Evolutionary conservation across 2,888 invertebrate species (phyloP), one percentile per base, ranked within the genome.

Genomic region (Halocaridina rubra): DNA sequence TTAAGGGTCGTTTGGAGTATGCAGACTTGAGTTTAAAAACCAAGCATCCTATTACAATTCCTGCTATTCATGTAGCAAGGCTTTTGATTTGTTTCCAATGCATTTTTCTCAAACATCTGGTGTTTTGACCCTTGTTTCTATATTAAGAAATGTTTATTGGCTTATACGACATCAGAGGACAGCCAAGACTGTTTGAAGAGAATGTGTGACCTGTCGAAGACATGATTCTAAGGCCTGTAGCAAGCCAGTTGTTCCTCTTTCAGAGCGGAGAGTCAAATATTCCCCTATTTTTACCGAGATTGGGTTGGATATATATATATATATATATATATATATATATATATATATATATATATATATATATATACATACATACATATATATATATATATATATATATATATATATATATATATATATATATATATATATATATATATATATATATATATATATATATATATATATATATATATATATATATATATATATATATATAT

Each of bases 221-320:
- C 53, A 53, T n/a, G 53, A 53, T 53, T 53, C 53, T 2, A 53
- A 53, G 53, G 53, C 53, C 53, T 53, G 53, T 7, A 3, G 8
- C 19, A 64, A 75, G 22, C 75, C 75, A 2, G 53, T 53, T 46
- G 80, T 72, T 8, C 30, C 85, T 0, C 79, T 88, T 19, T 84
- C 85, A 5, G 64, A 27, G n/a, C 53, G 74, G 64, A 64, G 87
- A 61, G 76, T 86, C 13, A 59, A 69, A 33, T 72, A 57, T 80
- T 57, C 61, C 13, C 69, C 32, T 24, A 84, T 57, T 16, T 87
- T 87, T 53, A 81, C 86, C 69, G 74, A 86, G 5, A 75, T 67
- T 4, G 89, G 88, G n/a, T n/a, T n/a, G n/a, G n/a, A n/a, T n/a
- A n/a, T n/a, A n/a, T n/a, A n/a, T n/a, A n/a, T n/a, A n/a, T n/a